Evolutionary conservation across 2,113 vertebrate genomes (phyloP).

Genomic region (Ia io): DNA sequence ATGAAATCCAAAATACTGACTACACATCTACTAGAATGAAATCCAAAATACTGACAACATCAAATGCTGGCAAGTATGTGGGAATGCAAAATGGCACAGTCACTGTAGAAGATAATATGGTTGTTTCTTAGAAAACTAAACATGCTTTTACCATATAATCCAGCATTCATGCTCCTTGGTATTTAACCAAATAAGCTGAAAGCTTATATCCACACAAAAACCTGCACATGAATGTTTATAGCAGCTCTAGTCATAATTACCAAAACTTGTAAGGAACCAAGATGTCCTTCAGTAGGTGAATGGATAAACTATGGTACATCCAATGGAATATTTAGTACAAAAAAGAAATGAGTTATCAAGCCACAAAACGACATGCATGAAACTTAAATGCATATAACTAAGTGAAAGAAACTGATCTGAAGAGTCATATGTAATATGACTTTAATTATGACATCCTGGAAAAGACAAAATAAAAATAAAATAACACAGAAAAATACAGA

Average conservation of each 20-base stretch:
- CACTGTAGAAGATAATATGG: neutral
- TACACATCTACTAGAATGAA: neutral
- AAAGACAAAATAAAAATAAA: neutral
- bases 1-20: neutral
- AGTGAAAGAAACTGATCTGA: neutral
- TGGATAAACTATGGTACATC: neutral
- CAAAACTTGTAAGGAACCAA: neutral
- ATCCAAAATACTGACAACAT: neutral
- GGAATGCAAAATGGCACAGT: neutral
- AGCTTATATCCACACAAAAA: neutral
- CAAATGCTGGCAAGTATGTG: neutral
- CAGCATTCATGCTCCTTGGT: neutral
- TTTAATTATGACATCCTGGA: neutral
- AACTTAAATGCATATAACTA: neutral
- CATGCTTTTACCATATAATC: neutral
- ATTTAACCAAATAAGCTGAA: constrained; percentile 10
- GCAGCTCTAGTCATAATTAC: neutral
- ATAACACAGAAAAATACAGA: neutral
- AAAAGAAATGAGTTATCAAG: neutral
- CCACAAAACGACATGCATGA: neutral
- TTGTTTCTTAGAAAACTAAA: constrained; percentile 40
- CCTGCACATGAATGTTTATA: neutral
- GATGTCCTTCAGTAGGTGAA: neutral
- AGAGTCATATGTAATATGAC: neutral
- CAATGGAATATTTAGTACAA: neutral